Evolutionary conservation across 2,797 vertebrate species (phyloP).

Genomic region (Vultur gryphus): DNA sequence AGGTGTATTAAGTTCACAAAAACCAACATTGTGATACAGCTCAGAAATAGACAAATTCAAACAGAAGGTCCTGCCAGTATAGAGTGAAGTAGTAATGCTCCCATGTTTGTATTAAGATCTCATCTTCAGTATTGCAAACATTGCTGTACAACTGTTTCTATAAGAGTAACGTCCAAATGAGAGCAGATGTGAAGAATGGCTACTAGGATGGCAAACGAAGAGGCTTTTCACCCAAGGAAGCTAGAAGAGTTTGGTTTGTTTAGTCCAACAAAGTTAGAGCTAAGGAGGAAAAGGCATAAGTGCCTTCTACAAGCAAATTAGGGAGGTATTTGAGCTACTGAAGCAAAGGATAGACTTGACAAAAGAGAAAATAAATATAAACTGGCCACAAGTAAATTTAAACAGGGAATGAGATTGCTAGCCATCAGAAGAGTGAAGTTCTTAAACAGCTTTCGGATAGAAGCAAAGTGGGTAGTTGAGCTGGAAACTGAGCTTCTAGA

Average conservation of each 20-base stretch:
- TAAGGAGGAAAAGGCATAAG: background rate
- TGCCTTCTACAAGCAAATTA: background rate
- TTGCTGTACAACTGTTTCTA: background rate
- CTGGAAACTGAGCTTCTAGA: background rate
- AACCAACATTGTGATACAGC: background rate
- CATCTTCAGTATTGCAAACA: background rate
- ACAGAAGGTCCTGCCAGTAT: background rate
- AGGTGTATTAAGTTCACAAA: background rate
- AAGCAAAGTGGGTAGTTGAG: background rate
- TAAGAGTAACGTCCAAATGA: background rate
- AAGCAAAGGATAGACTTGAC: background rate
- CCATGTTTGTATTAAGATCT: background rate
- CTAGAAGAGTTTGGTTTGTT: background rate
- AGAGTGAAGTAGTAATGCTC: background rate
- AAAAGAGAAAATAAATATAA: background rate
- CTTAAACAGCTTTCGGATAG: background rate
- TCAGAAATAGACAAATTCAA: background rate
- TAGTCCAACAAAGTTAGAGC: background rate
- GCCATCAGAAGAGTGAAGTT: background rate
- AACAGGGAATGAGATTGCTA: background rate
- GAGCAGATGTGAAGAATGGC: background rate
- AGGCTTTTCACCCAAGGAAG: background rate
- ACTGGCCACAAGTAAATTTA: background rate
- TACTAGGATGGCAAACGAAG: background rate
- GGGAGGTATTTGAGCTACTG: background rate